Evolutionary conservation across 1,140 invertebrate genomes (phyloP).

Genomic region (Chlorops oryzae): DNA sequence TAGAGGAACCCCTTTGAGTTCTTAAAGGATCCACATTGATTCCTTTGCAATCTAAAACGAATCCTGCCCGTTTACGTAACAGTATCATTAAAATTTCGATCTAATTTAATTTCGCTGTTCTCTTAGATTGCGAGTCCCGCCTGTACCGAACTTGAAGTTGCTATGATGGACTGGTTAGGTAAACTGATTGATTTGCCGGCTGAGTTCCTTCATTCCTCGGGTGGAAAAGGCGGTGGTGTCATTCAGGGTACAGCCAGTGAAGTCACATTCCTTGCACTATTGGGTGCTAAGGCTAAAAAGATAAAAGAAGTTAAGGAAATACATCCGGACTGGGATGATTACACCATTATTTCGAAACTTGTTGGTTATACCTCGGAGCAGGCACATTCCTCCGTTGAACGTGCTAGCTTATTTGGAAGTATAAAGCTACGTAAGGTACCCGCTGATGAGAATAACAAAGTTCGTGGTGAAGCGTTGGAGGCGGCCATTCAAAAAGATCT

Average conservation of each 20-base stretch:
- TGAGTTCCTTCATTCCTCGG: constrained; percentile 75
- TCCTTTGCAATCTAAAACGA: no score
- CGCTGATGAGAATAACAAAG: constrained; percentile 68
- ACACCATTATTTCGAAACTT: constrained; percentile 77
- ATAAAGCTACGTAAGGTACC: constrained; percentile 75
- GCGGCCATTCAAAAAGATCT: constrained; percentile 78
- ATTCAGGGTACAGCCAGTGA: constrained; percentile 89
- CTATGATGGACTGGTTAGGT: constrained; percentile 96
- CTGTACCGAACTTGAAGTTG: constrained; percentile 95
- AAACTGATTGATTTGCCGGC: constrained; percentile 88
- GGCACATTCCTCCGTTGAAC: constrained; percentile 91
- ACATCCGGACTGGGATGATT: constrained; percentile 72
- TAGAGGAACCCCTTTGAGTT: no score
- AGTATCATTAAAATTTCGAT: no score
- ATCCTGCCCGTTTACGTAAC: no score
- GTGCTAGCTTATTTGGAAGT: constrained; percentile 85
- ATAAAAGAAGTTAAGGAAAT: constrained; percentile 64
- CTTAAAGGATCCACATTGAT: no score
- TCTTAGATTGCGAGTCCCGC: constrained; percentile 93
- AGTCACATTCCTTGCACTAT: constrained; percentile 76
- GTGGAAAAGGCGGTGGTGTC: constrained; percentile 83
- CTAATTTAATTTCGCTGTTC: no score
- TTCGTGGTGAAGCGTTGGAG: constrained; percentile 75
- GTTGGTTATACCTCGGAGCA: constrained; percentile 84
- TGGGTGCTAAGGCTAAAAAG: constrained; percentile 80